Evolutionary conservation across 2,888 invertebrate genomes (phyloP).

Genomic region (Plusia festucae): DNA sequence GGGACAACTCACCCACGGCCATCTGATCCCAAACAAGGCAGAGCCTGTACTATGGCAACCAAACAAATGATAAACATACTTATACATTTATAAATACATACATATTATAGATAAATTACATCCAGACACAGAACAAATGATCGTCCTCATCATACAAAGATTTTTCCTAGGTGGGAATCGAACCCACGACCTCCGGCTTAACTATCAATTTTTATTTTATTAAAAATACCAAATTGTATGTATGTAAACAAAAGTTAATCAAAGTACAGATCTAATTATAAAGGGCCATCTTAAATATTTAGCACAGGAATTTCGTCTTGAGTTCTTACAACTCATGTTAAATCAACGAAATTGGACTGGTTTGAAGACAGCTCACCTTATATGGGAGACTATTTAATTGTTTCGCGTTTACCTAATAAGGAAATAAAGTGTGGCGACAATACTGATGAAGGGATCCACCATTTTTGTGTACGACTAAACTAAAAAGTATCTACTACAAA

Average conservation of each 20-base stretch:
- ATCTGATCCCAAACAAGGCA: no score
- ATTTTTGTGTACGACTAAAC: not conserved
- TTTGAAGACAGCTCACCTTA: constrained; percentile 26
- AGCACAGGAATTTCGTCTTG: constrained; percentile 6
- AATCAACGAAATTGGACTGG: constrained; percentile 56
- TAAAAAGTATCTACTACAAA: not conserved
- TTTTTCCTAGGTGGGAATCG: no score
- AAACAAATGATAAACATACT: no score
- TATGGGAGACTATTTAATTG: constrained; percentile 48
- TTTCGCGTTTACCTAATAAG: constrained; percentile 34
- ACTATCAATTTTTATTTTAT: no score
- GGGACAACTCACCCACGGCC: no score
- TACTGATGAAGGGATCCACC: constrained; percentile 44
- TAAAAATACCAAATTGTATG: not conserved
- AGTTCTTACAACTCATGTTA: constrained; percentile 51
- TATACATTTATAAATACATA: no score
- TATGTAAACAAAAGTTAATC: constrained; percentile 3
- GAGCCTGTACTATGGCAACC: no score
- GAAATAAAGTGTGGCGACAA: constrained; percentile 42
- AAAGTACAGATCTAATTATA: constrained; percentile 9
- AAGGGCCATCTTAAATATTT: constrained; percentile 6
- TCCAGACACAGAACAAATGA: no score
- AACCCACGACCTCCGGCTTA: no score
- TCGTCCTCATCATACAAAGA: no score
- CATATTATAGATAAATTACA: no score